Evolutionary conservation across 2,888 invertebrate genomes (phyloP), one percentile per base, ranked within the genome.

Genomic region (Agrochola lota): DNA sequence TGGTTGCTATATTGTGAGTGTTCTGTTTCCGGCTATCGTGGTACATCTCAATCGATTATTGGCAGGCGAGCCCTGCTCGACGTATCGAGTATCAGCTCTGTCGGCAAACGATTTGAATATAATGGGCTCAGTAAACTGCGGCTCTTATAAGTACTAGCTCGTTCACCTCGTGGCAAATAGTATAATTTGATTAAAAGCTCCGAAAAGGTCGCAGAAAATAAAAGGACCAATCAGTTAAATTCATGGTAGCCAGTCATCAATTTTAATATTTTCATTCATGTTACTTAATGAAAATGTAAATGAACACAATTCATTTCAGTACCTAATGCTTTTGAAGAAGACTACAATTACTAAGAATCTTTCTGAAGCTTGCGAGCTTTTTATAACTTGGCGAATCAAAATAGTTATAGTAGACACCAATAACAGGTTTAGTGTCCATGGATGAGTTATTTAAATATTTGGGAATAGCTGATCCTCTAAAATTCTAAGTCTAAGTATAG

Each of bases 211-310:
- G n/a, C 9, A 40, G 40, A 40, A 40, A 7, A 40, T 0, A 7
- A 40, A 40, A 35, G 35, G 35, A 35, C 35, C 23, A 40, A 2
- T 40, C 15, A 40, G 64, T n/a, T 23, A 23, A 40, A n/a, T 15
- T 71, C 7, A 52, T 62, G 46, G 40, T 43, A 57, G 30, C 49
- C 52, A 74, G 30, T 78, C 64, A 60, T 84, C 43, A 67, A 69
- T 69, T 77, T 63, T 43, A 59, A 69, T 84, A 78, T 63, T 80
- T 73, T 68, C 62, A 71, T 82, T 81, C 40, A n/a, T 69, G 55
- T 74, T 77, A 30, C 55, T 71, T 75, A 74, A 52, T 69, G 77
- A 60, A 71, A 73, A 67, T 63, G 40, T 71, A 69, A 79, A 63
- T 76, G 66, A 74, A 74, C 49, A 77, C 35, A 26, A 66, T 52